Base-by-base conservation (phyloP, 2,888 invertebrate genomes). In the Tholera decimalis region DNA sequence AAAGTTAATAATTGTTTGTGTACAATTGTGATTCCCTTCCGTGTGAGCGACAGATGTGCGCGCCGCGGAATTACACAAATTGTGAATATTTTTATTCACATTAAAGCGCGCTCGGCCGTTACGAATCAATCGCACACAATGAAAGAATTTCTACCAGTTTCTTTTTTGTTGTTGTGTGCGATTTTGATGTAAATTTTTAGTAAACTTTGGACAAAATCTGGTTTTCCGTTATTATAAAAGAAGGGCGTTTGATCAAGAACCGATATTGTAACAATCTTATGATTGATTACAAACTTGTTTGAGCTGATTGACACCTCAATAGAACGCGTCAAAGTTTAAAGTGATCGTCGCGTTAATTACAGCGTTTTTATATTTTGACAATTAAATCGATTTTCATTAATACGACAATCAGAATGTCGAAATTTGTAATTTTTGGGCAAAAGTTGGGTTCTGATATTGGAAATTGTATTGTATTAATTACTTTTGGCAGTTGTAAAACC, bases 221-320 rank as follows among this genome's bases (percentile, higher is more conserved):
- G 92, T 94, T 92, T 91, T 80, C 80, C 84, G 85, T 86, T 84
- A 87, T 87, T 82, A 85, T 85, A 91, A 85, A 83, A 84, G 85
- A 92, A 90, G 91, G 92, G 92, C 92, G 90, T 88, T 91, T 90
- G 90, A 92, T 92, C 91, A 91, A 91, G 91, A 90, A 90, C 89
- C 93, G 89, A 91, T 91, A 89, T 85, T 80, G 85, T 82, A 85
- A 84, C 94, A 94, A 93, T 93, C 94, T 94, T 92, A 83, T 95
- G 94, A 95, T 95, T 95, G 95, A 95, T 95, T 95, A 87, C 89
- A 93, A 94, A 94, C 95, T 93, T 83, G 95, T 95, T 95, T 94
- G 87, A 79, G 82, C 82, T 84, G 91, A 91, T 90, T 93, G 93
- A 93, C 93, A 86, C 84, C 79, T 89, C 85, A 86, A 88, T 91